Conservation (phyloP, 1,140 invertebrate genomes). For the Tribolium castaneum region DNA sequence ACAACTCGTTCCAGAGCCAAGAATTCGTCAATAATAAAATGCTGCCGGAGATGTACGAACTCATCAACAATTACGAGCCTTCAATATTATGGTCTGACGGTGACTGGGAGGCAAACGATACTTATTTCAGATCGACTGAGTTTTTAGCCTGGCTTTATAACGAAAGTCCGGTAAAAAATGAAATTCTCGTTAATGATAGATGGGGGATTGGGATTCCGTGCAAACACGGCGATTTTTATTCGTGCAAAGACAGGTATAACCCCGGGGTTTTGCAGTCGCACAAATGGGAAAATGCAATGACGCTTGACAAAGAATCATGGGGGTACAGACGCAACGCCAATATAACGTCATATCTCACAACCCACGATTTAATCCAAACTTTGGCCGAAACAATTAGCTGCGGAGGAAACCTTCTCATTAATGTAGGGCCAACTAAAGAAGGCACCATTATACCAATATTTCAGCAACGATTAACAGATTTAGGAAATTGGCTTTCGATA, state of each 20-base stretch:
- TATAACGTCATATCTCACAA: conserved; percentile 79
- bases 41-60: conserved; percentile 79
- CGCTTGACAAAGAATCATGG: conserved; percentile 92
- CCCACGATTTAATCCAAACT: conserved; percentile 77
- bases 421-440: conserved; percentile 91
- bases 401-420: conserved; percentile 89
- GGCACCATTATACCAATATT: conserved; percentile 90
- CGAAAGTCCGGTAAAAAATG: conserved; percentile 89
- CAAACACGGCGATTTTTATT: conserved; percentile 89
- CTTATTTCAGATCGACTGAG: conserved; percentile 85
- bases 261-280: conserved; percentile 79
- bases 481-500: conserved; percentile 82
- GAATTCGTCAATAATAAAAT: conserved; percentile 77
- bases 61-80: conserved; percentile 84
- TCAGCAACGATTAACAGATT: conserved; percentile 82
- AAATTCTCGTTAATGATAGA: conserved; percentile 87
- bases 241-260: conserved; percentile 87
- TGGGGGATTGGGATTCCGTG: conserved; percentile 84
- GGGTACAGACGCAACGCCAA: conserved; percentile 83
- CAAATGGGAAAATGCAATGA: conserved; percentile 95
- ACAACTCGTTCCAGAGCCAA: conserved; percentile 74
- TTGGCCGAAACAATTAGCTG: conserved; percentile 86
- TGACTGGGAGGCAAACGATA: conserved; percentile 84
- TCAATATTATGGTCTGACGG: conserved; percentile 96
- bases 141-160: conserved; percentile 95